Conservation (phyloP, 1,140 invertebrate species). For the Phymorhynchus buccinoides region DNA sequence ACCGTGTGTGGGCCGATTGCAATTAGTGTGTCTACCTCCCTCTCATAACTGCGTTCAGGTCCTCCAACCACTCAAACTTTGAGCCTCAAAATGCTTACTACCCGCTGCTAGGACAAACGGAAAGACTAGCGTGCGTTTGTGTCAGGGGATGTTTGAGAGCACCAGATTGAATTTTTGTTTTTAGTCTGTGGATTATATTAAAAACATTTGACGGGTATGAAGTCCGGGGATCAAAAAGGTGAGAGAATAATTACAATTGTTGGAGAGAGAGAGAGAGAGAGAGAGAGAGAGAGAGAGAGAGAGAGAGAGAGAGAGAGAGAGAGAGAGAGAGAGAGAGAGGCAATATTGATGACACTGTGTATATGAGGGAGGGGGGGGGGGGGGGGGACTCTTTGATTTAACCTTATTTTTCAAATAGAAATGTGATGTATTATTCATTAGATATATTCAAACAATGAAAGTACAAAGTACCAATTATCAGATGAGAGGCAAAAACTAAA, state of each 20-base stretch:
- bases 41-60: background rate
- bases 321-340: background rate
- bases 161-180: background rate
- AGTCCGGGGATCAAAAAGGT: background rate
- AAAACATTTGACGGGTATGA: background rate
- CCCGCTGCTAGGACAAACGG: background rate
- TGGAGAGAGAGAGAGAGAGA: background rate
- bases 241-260: background rate
- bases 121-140: too few species aligned
- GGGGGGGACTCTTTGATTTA: too few species aligned
- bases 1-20: slow-evolving; percentile 29
- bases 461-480: too few species aligned
- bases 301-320: slow-evolving; percentile 20
- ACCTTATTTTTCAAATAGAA: too few species aligned
- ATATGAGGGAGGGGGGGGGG: too few species aligned
- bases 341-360: too few species aligned
- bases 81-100: background rate
- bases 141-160: background rate
- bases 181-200: background rate
- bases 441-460: background rate
- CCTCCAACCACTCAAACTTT: background rate
- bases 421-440: background rate
- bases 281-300: background rate
- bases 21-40: slow-evolving; percentile 33
- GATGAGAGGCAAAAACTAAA: too few species aligned